Base-by-base conservation (phyloP, 2,888 invertebrate species). In the Drosophila silvestris region DNA sequence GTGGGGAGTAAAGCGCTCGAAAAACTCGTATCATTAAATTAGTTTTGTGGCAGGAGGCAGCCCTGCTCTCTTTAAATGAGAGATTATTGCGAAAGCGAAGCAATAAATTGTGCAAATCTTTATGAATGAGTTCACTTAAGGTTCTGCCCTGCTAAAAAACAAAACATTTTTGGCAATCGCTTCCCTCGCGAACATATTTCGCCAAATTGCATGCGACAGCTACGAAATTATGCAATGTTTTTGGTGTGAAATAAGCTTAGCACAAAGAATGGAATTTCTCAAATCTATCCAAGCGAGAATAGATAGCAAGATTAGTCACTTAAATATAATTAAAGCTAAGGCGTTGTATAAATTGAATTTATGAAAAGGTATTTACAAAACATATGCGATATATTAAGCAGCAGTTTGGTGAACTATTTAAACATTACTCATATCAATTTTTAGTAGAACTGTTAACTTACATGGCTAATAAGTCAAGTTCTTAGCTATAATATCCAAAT, bases 101-200 rank as follows among this genome's bases (percentile, higher is more conserved):
- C 83, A 81, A 85, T 85, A 90, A 85, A 85, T 85, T 79, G 74
- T 30, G 63, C 74, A 90, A 88, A 85, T 85, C 85, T 78, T 90
- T 85, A 85, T 85, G 90, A 85, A 90, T 90, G 85, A 68, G 77
- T 66, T 70, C 41, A 74, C 70, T 81, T 74, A 65, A 80, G 72
- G 59, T 52, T 62, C 59, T 39, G 0, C 30, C n/a, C 9, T 32
- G 32, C 53, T 32, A 37, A 30, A 59, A 53, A 39, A n/a, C 26
- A 28, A 33, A 28, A 33, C 14, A 70, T 33, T 33, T 32, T 7
- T 9, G 30, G 53, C 19, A 58, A 72, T 41, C 37, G 52, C 3
- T 58, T 33, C 32, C 1, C 5, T 5, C 16, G 47, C 33, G 16
- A 47, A 47, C 53, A 66, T 32, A 39, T n/a, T 44, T 14, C 3